Conservation (phyloP, 2,113 vertebrate genomes). For the Pedetes capensis region DNA sequence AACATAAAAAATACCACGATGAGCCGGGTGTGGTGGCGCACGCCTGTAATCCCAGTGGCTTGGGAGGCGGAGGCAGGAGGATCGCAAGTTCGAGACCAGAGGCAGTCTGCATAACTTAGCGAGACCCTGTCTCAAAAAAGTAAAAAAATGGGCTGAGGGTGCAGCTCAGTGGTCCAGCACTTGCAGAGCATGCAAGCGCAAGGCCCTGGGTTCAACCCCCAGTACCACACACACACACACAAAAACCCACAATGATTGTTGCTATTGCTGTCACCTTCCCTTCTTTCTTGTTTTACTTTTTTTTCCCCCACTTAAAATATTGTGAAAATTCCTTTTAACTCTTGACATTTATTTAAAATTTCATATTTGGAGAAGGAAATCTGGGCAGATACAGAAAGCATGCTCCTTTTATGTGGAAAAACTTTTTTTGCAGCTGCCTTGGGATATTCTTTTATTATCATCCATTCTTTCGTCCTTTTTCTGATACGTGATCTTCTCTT, state of each 20-base stretch:
- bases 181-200: too few species aligned
- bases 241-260: not conserved
- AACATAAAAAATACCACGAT: not conserved
- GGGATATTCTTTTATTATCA: not conserved
- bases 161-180: too few species aligned
- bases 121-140: too few species aligned
- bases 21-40: too few species aligned
- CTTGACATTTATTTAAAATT: not conserved
- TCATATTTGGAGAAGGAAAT: conserved; percentile 8
- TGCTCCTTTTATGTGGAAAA: not conserved
- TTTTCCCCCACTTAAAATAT: not conserved
- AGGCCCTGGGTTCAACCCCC: too few species aligned
- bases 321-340: not conserved
- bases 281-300: not conserved
- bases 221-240: too few species aligned
- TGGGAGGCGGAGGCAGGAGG: too few species aligned
- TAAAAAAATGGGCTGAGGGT: too few species aligned
- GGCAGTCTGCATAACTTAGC: too few species aligned
- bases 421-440: not conserved
- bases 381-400: not conserved
- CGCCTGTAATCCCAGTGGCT: too few species aligned
- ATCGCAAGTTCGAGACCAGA: too few species aligned
- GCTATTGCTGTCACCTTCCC: not conserved
- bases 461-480: not conserved
- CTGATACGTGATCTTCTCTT: not conserved